Evolutionary conservation across 2,113 vertebrate genomes (phyloP), one percentile per base, ranked within the genome.

Genomic region (Galeopterus variegatus): DNA sequence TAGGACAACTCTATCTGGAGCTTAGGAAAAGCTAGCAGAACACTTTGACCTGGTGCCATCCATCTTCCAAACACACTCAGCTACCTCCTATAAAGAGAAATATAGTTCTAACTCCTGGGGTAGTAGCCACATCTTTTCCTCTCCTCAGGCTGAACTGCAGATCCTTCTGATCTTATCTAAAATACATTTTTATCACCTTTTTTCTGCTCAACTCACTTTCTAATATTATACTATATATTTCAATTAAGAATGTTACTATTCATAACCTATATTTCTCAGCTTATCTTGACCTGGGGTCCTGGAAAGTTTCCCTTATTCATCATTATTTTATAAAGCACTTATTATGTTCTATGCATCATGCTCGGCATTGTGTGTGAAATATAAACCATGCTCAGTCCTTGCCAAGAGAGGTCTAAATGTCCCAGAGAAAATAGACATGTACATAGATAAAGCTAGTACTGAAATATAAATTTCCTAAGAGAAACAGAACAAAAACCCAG

Each of bases 391-490:
- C 1, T 81, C n/a, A 89, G 12, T n/a, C 23, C 11, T 93, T 73
- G 26, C 28, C 10, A 19, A 75, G 26, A 95, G 45, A 58, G 3
- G 58, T 80, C 19, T 33, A 86, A 97, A 77, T 84, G n/a, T 87
- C 45, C 80, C 73, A 7, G 54, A 75, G 11, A 93, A 94, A 80
- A 75, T 17, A 75, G 9, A 31, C 0, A 67, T 7, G 3, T 67
- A 3, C 21, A 45, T 8, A 77, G 33, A 73, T n/a, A 93, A 64
- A 87, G 45, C 15, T 77, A 79, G 50, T 33, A 62, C 11, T 60
- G 31, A 1, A 65, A 73, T 93, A 75, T 67, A 92, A 91, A 79
- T 89, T 87, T 77, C 21, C 54, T 77, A 48, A 93, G 48, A 86
- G 45, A 85, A 58, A 80, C 12, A 87, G 5, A 69, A 33, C 33